phyloP scores from a whole-genome alignment of 2,113 vertebrate genomes.

The Tyto alba region DNA sequence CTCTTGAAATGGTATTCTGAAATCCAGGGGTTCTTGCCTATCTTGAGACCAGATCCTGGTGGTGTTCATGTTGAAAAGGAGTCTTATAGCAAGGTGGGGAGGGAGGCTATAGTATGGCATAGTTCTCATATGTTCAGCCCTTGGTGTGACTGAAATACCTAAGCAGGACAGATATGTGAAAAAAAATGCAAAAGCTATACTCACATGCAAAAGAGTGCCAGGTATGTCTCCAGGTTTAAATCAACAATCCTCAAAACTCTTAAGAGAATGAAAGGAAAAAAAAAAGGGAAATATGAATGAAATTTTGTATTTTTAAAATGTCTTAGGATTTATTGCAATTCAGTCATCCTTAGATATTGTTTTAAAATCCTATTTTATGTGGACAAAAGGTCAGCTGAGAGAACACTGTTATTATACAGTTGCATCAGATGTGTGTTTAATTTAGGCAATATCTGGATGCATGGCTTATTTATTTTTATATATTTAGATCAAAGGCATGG shows the following conservation, averaged over 20 bases:
- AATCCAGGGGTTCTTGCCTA: background rate
- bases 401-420: background rate
- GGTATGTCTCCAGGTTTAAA: background rate
- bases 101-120: background rate
- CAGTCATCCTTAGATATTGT: background rate
- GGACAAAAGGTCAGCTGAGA: background rate
- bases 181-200: background rate
- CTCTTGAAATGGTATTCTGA: background rate
- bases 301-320: background rate
- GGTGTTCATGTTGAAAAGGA: background rate
- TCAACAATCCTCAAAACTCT: background rate
- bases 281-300: background rate
- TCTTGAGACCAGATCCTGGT: background rate
- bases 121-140: background rate
- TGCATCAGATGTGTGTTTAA: background rate
- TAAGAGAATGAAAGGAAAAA: background rate
- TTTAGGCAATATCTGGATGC: background rate
- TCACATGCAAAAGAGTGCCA: background rate
- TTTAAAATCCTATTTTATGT: background rate
- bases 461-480: background rate
- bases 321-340: background rate
- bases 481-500: background rate
- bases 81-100: background rate
- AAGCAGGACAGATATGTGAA: background rate
- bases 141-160: background rate